A percentile compares a stretch with the other conserved stretches of the same genome.
phyloP scores from a whole-genome alignment of 2,888 invertebrate genomes.

The Sphaerophoria taeniata region DNA sequence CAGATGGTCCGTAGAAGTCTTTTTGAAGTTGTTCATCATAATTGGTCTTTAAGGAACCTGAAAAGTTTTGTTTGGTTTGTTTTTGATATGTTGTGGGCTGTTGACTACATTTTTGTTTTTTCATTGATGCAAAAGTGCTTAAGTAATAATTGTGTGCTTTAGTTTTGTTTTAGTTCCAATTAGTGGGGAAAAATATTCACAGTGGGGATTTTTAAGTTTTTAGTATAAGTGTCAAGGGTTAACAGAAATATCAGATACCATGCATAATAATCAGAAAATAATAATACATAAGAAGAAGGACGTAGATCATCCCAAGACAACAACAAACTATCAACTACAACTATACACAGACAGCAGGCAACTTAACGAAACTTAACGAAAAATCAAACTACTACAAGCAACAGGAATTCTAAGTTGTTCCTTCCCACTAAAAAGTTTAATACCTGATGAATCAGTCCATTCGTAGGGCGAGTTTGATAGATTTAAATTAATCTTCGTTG shows the following conservation, averaged over 20 bases:
- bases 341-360: constrained; percentile 51
- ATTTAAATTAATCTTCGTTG: constrained; percentile 85
- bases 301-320: constrained; percentile 68
- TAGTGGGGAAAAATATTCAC: constrained; percentile 25
- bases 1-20: constrained; percentile 61
- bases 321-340: constrained; percentile 30
- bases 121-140: constrained; percentile 56
- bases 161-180: constrained; percentile 50
- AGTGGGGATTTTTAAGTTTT: constrained; percentile 40
- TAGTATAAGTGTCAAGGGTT: constrained; percentile 40
- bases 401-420: constrained; percentile 4
- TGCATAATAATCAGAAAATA: constrained; percentile 49
- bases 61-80: constrained; percentile 63
- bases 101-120: constrained; percentile 35
- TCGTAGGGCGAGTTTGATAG: constrained; percentile 77
- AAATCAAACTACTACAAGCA: constrained; percentile 53
- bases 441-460: constrained; percentile 80
- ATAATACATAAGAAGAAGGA: constrained; percentile 45
- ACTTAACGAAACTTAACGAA: constrained; percentile 27
- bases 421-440: neutral
- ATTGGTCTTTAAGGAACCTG: constrained; percentile 60
- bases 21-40: constrained; percentile 68
- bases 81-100: constrained; percentile 64
- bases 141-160: constrained; percentile 55
- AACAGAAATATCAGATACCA: constrained; percentile 31